Evolutionary conservation across 2,797 vertebrate species (phyloP).

Genomic region (Cossypha heuglini): DNA sequence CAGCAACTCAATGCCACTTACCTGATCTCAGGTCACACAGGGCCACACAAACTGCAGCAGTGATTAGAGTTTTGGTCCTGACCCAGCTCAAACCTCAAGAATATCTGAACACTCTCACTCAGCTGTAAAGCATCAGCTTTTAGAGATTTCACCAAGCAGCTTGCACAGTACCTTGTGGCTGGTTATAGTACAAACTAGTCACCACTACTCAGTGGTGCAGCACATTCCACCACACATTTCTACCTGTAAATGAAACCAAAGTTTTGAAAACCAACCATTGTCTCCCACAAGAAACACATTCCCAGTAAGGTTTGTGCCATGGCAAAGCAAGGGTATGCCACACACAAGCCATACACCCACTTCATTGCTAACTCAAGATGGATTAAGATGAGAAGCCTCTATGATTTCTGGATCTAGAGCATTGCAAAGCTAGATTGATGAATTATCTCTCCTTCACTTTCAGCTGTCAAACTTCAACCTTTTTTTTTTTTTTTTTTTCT

Average conservation of each 20-base stretch:
- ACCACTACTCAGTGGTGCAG: neutral
- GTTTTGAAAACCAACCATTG: neutral
- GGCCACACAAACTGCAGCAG: neutral
- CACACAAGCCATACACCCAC: neutral
- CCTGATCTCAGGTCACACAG: neutral
- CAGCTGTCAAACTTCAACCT: slow-evolving; percentile 51
- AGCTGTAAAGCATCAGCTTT: neutral
- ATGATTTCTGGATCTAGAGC: slow-evolving; percentile 43
- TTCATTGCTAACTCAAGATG: slow-evolving; percentile 24
- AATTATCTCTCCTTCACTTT: slow-evolving; percentile 50
- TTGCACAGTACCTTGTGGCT: neutral
- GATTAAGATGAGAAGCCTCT: slow-evolving; percentile 59
- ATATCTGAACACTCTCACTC: neutral
- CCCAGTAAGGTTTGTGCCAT: neutral
- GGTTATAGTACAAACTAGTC: neutral
- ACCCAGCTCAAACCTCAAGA: neutral
- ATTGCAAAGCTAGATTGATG: slow-evolving; percentile 23
- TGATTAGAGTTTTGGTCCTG: neutral
- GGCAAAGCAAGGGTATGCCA: slow-evolving; percentile 5
- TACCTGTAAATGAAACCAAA: neutral
- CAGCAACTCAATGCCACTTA: neutral
- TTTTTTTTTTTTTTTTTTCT: neutral
- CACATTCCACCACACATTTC: fast-evolving
- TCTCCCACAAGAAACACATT: neutral
- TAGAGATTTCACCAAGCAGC: neutral